Evolutionary conservation across 37 sponge, comb jelly and placozoan genomes (phyloP), one percentile per base, ranked within the genome.

Genomic region (Dysidea cf. avara): DNA sequence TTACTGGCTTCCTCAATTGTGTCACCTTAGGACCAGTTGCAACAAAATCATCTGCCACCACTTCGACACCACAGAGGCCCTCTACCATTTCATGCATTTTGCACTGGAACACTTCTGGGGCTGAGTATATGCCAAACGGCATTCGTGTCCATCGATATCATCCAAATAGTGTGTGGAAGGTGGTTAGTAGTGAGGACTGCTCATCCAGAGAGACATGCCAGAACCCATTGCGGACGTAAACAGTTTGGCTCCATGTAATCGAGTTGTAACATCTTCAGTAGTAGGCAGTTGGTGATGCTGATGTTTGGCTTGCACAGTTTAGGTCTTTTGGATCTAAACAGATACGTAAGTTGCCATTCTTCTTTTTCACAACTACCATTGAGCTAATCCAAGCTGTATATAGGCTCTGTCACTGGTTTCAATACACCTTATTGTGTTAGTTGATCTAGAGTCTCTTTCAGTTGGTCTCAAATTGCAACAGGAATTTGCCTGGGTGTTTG

Each of bases 341-440:
- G 2, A 80, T 61, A 32, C 87, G 46, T 30, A 80, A 20, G 14
- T 29, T 55, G 21, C 72, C 85, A 29, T 58, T 28, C 3, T 58
- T 56, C 60, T 68, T 86, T 51, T 68, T 59, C 6, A 72, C 62
- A n/a, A 68, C 38, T 34, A 73, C 60, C 66, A 79, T 79, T 11
- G 86, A 77, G 56, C 47, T 71, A 2, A 85, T 64, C 86, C 86
- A 85, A 43, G 52, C n/a, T 2, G 61, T 60, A n/a, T n/a, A n/a
- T 81, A 43, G 82, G 35, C 57, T 66, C 64, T 50, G 37, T 38
- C 61, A 62, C 43, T 64, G 73, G 40, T n/a, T 56, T 25, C 9
- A 83, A 9, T 2, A 76, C 33, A 0, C 35, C 75, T 11, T 51
- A 31, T 17, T 73, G 53, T 16, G 16, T 53, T 21, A 82, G 39